Conservation (phyloP, 1,140 invertebrate genomes). For the Lepidurus arcticus region DNA sequence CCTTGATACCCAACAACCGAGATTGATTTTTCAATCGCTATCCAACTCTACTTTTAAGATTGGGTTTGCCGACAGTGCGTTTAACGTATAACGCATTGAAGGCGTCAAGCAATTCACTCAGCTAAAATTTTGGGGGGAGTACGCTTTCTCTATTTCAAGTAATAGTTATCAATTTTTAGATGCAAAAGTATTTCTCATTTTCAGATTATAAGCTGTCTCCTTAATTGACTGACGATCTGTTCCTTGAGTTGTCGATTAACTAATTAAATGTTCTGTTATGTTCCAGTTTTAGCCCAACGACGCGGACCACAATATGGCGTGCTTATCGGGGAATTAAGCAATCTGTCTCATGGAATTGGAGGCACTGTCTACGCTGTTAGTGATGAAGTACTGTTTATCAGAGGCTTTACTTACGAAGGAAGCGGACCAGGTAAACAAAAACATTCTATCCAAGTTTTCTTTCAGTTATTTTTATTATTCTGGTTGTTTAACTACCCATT, state of each 20-base stretch:
- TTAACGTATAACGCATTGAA: too few species aligned
- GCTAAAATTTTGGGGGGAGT: too few species aligned
- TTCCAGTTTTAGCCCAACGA: background rate
- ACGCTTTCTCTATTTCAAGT: too few species aligned
- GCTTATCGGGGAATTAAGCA: slow-evolving; percentile 58
- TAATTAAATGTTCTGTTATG: background rate
- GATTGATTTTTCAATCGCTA: slow-evolving; percentile 6
- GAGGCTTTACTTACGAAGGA: slow-evolving; percentile 79
- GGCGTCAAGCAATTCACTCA: too few species aligned
- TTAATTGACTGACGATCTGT: background rate
- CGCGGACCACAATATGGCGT: slow-evolving; percentile 59
- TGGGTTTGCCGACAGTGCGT: too few species aligned
- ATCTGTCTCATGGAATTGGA: slow-evolving; percentile 66
- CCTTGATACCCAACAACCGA: background rate
- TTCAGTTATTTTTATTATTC: background rate
- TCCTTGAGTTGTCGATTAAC: background rate
- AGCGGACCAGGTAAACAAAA: slow-evolving; percentile 56
- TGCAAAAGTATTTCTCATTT: too few species aligned
- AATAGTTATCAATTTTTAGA: too few species aligned
- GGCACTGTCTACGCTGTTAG: slow-evolving; percentile 79
- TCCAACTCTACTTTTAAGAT: background rate
- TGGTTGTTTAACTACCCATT: background rate
- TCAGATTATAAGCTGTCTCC: background rate
- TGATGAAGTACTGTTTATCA: slow-evolving; percentile 77
- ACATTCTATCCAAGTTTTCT: background rate